phyloP scores from a whole-genome alignment of 2,888 invertebrate species.

The Pseudococcus longispinus region DNA sequence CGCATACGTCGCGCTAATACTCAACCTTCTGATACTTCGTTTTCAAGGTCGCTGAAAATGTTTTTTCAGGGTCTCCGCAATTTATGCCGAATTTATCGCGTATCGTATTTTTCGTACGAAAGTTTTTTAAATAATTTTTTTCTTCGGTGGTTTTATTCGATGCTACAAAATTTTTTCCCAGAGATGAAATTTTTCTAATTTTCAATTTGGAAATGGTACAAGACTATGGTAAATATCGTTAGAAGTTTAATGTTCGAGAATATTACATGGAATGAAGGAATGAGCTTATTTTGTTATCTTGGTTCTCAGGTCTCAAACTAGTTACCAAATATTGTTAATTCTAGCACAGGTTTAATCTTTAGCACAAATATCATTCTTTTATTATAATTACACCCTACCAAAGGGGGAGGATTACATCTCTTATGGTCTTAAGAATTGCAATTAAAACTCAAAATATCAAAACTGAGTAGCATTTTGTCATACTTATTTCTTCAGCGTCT shows the following conservation, averaged over 20 bases:
- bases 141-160: not conserved
- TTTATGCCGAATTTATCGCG: constrained; percentile 28
- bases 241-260: not conserved
- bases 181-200: not conserved
- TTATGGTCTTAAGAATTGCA: not conserved
- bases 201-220: not conserved
- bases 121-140: not conserved
- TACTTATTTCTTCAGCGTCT: too few relatives aligned
- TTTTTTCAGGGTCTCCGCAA: constrained; percentile 26
- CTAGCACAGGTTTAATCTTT: not conserved
- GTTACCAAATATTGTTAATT: not conserved
- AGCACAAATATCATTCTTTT: not conserved
- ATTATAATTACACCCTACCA: not conserved
- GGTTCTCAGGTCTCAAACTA: not conserved
- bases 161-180: too few relatives aligned
- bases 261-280: not conserved
- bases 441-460: not conserved
- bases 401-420: not conserved
- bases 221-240: not conserved
- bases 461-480: not conserved
- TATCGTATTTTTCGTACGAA: not conserved
- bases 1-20: constrained; percentile 8
- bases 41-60: not conserved
- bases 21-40: constrained; percentile 28
- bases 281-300: not conserved